Percentiles rank a stretch among this genome's conserved stretches.
These are phyloP conservation scores for Vespertilio murinus DNA, from an alignment of 2,797 vertebrate genomes.

Conservation along the genomic window DNA sequence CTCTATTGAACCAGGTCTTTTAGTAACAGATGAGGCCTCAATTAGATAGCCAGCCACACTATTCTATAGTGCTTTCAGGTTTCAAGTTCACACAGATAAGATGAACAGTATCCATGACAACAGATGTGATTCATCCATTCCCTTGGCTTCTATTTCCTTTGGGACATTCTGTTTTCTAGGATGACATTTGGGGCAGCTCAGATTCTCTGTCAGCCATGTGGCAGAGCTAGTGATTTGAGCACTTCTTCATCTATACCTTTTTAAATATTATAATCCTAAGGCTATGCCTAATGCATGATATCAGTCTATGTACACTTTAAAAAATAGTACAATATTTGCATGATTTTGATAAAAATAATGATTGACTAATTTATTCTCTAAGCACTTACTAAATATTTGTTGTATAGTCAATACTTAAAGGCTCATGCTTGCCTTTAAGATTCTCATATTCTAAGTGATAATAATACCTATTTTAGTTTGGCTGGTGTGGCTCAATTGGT, in stretches of 20 bases:
- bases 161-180: conserved; percentile 63
- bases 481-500: too few species aligned
- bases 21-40: conserved; percentile 64
- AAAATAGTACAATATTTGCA: conserved; percentile 24
- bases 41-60: conserved; percentile 57
- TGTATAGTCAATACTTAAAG: not conserved
- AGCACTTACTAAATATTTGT: not conserved
- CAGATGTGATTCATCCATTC: conserved; percentile 68
- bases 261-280: conserved; percentile 3
- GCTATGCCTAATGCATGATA: not conserved
- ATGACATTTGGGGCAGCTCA: conserved; percentile 60
- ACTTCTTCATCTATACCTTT: conserved; percentile 37
- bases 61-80: conserved; percentile 53
- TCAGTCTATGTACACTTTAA: not conserved
- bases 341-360: conserved; percentile 19
- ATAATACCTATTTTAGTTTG: not conserved
- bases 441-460: not conserved
- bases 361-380: not conserved
- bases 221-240: conserved; percentile 45
- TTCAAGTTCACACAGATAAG: conserved; percentile 61
- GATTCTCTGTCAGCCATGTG: conserved; percentile 60
- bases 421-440: not conserved
- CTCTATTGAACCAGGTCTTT: conserved; percentile 13
- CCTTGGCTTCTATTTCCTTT: conserved; percentile 59
- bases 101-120: conserved; percentile 73